Percentiles rank a stretch among this genome's conserved stretches.
These are phyloP conservation scores for Pygocentrus nattereri DNA, from an alignment of 2,797 vertebrate species.

Conservation along the genomic window DNA sequence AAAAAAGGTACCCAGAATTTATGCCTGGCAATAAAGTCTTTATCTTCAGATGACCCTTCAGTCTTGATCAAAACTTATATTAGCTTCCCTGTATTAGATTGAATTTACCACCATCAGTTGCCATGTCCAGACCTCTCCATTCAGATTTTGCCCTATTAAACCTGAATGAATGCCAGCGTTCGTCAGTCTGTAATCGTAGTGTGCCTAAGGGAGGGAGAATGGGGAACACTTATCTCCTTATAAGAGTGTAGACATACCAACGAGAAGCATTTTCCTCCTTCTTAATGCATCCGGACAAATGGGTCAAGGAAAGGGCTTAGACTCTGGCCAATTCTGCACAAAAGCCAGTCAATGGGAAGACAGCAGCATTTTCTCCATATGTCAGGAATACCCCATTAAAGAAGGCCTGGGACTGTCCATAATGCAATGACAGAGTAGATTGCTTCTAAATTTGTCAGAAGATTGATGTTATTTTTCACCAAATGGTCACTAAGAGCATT, in stretches of 20 bases:
- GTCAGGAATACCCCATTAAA: neutral
- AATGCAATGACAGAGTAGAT: conserved; percentile 4
- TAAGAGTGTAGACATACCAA: conserved; percentile 49
- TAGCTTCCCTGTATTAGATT: neutral
- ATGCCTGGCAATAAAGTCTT: no score
- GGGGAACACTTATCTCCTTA: conserved; percentile 57
- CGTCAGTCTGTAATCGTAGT: conserved; percentile 43
- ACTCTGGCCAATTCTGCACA: neutral
- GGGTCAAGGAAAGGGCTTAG: conserved; percentile 33
- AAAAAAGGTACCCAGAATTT: no score
- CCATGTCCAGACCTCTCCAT: conserved; percentile 48
- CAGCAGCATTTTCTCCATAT: neutral
- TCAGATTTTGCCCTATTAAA: conserved; percentile 77
- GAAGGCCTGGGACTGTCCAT: neutral
- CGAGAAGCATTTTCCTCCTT: conserved; percentile 53
- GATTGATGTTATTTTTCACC: conserved; percentile 10
- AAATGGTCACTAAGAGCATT: conserved; percentile 17
- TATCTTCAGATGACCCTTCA: neutral
- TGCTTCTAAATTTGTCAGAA: neutral
- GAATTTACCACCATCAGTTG: neutral
- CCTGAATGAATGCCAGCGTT: conserved; percentile 61
- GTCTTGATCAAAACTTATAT: neutral
- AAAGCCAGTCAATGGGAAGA: conserved; percentile 13
- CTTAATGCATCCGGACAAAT: conserved; percentile 61
- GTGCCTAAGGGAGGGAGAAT: conserved; percentile 59